phyloP scores from a whole-genome alignment of 2,797 vertebrate species.

The Phrynocephalus vlangalii region DNA sequence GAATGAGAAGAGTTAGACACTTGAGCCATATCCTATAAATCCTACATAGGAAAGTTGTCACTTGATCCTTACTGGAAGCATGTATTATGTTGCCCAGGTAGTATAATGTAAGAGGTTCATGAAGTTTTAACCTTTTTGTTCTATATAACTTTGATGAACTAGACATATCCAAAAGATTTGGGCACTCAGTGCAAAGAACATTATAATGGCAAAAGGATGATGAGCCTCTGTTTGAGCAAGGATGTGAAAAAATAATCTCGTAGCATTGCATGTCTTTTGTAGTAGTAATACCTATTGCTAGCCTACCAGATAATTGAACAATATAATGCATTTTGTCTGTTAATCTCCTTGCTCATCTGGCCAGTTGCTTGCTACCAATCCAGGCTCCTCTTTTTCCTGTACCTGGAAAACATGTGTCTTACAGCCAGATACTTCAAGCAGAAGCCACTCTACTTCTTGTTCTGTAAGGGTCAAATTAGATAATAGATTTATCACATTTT shows the following conservation, averaged over 20 bases:
- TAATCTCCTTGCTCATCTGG: background rate
- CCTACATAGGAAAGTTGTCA: slow-evolving; percentile 51
- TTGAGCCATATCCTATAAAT: slow-evolving; percentile 64
- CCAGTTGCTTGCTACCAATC: background rate
- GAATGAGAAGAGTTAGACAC: slow-evolving; percentile 73
- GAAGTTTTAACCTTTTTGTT: slow-evolving; percentile 57
- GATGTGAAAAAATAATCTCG: background rate
- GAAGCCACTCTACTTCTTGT: background rate
- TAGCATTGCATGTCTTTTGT: background rate
- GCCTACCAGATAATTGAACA: background rate
- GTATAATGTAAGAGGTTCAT: slow-evolving; percentile 58
- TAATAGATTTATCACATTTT: too few relatives aligned
- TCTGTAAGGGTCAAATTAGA: too few relatives aligned
- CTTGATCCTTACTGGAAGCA: slow-evolving; percentile 62
- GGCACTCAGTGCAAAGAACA: slow-evolving; percentile 40
- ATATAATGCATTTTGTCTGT: background rate
- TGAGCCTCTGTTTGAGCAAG: background rate
- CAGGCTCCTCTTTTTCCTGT: slow-evolving; percentile 37
- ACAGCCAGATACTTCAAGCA: too few relatives aligned
- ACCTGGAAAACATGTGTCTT: background rate
- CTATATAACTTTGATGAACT: slow-evolving; percentile 29
- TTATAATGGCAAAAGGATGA: background rate
- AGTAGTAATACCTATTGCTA: background rate
- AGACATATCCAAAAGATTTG: slow-evolving; percentile 48
- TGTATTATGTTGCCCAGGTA: slow-evolving; percentile 61